phyloP scores from a whole-genome alignment of 2,797 vertebrate species.

The Sebastes goodei region DNA sequence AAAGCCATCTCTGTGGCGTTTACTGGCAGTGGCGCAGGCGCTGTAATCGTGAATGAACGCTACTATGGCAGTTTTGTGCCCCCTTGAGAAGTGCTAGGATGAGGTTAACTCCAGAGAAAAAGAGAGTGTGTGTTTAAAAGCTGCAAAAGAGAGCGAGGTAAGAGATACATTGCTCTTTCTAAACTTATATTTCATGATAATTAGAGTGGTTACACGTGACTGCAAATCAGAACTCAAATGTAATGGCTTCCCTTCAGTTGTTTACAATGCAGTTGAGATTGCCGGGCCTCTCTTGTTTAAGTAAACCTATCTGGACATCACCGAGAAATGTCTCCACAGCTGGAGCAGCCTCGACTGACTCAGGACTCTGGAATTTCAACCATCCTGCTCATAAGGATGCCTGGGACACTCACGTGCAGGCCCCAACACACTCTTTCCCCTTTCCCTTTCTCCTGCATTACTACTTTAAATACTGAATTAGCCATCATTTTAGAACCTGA shows the following conservation, averaged over 20 bases:
- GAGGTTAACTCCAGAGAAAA: neutral
- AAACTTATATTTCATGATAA: neutral
- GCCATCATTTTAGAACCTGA: too few species aligned
- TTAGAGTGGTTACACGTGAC: neutral
- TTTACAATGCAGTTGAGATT: neutral
- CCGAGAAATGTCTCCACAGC: slow-evolving; percentile 63
- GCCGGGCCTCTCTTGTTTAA: neutral
- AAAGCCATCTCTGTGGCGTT: slow-evolving; percentile 44
- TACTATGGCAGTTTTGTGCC: slow-evolving; percentile 10
- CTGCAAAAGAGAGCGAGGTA: neutral
- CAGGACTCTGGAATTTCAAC: slow-evolving; percentile 66
- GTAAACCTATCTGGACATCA: slow-evolving; percentile 56
- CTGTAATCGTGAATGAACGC: slow-evolving; percentile 33
- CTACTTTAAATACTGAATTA: neutral
- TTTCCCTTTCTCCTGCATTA: slow-evolving; percentile 21
- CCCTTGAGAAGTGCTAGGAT: neutral
- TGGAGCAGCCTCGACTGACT: slow-evolving; percentile 58
- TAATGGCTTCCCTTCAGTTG: neutral
- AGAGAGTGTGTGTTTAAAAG: neutral
- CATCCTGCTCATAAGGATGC: slow-evolving; percentile 49
- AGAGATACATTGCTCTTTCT: neutral
- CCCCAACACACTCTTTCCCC: slow-evolving; percentile 9
- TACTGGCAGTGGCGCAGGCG: slow-evolving; percentile 6
- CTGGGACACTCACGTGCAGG: slow-evolving; percentile 36
- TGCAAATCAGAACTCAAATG: neutral